phyloP scores from a whole-genome alignment of 1,140 invertebrate species.

The Solenopsis invicta region DNA sequence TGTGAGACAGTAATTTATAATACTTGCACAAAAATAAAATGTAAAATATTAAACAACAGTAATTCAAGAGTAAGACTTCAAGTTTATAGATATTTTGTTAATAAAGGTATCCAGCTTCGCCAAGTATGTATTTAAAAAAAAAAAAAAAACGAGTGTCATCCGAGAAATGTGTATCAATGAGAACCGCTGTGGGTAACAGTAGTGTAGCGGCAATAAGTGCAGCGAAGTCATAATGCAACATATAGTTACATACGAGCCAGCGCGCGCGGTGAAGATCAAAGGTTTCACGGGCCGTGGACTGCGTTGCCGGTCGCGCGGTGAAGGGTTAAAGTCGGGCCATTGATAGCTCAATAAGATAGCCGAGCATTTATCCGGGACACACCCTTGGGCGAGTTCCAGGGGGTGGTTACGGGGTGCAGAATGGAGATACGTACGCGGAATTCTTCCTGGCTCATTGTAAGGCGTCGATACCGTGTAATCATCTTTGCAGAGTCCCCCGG shows the following conservation, averaged over 20 bases:
- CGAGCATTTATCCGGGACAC: conserved; percentile 82
- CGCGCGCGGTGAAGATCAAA: conserved; percentile 85
- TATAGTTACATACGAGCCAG: conserved; percentile 81
- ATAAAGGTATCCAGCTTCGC: neutral
- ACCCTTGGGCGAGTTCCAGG: conserved; percentile 80
- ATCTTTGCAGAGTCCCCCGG: conserved; percentile 67
- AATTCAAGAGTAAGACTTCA: too few species aligned
- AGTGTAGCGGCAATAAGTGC: conserved; percentile 84
- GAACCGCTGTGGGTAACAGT: conserved; percentile 80
- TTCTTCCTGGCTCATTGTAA: conserved; percentile 80
- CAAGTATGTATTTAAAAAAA: neutral
- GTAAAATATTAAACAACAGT: neutral
- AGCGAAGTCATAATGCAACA: conserved; percentile 83
- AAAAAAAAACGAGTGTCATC: conserved; percentile 6
- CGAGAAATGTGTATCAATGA: conserved; percentile 40
- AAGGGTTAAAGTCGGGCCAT: conserved; percentile 82
- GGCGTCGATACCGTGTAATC: conserved; percentile 84
- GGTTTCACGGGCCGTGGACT: conserved; percentile 78
- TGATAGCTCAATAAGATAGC: conserved; percentile 86
- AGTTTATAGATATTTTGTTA: neutral
- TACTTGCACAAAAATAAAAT: too few species aligned
- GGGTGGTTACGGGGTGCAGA: conserved; percentile 63
- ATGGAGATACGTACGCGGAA: conserved; percentile 62
- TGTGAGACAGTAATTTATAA: neutral
- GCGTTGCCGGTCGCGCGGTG: conserved; percentile 76